These are phyloP conservation scores for Electrophaes corylata DNA, from an alignment of 2,888 invertebrate species.

Conservation along the genomic window DNA sequence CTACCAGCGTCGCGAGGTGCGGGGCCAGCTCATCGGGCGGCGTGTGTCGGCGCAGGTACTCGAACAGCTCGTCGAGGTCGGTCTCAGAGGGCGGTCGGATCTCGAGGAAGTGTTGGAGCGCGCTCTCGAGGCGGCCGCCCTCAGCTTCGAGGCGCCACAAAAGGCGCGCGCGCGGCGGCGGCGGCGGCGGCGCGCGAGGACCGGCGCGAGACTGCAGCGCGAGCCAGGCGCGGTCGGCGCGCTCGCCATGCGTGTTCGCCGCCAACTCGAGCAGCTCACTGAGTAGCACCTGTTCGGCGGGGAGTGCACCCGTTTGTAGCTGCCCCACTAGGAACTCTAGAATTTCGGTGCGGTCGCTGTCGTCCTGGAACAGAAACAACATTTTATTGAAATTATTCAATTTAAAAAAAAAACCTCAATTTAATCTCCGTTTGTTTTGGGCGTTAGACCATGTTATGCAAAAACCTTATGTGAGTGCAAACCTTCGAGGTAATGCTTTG, in stretches of 20 bases:
- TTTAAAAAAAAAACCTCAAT: no score
- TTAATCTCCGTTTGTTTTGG: no score
- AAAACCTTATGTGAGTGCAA: no score
- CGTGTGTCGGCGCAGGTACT: conserved; percentile 56
- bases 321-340: conserved; percentile 73
- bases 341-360: conserved; percentile 64
- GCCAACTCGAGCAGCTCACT: conserved; percentile 56
- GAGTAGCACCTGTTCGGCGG: conserved; percentile 64
- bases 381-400: no score
- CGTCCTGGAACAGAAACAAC: conserved; percentile 60
- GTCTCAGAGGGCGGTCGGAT: conserved; percentile 56
- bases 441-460: no score
- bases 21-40: conserved; percentile 35
- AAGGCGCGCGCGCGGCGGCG: conserved; percentile 56
- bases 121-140: conserved; percentile 47
- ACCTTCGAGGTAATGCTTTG: no score
- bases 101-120: conserved; percentile 54
- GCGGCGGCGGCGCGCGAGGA: conserved; percentile 35
- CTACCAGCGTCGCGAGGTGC: conserved; percentile 49
- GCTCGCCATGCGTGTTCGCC: conserved; percentile 50
- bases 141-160: conserved; percentile 57
- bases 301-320: conserved; percentile 64
- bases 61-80: conserved; percentile 71
- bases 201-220: conserved; percentile 47
- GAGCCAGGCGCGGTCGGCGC: conserved; percentile 70